Conservation (phyloP, 2,888 invertebrate genomes). For the Xylophagus ater region DNA sequence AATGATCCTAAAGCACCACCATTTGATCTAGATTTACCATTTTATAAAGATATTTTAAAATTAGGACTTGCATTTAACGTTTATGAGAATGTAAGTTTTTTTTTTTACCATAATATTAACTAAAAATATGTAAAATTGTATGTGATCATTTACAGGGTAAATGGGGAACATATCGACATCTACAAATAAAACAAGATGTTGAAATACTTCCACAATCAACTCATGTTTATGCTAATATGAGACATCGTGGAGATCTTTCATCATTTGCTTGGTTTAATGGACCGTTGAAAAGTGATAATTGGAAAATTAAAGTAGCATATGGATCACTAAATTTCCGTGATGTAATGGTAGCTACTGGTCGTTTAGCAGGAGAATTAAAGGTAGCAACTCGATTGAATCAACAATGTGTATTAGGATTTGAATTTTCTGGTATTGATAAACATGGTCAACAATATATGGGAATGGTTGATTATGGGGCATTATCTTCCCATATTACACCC, state of each 20-base stretch:
- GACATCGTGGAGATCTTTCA: conserved; percentile 74
- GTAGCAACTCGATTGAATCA: conserved; percentile 53
- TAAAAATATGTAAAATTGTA: not conserved
- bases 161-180: conserved; percentile 76
- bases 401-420: conserved; percentile 57
- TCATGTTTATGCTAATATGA: conserved; percentile 67
- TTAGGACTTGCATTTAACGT: conserved; percentile 75
- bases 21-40: conserved; percentile 51
- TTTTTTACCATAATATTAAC: not conserved
- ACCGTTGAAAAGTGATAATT: conserved; percentile 43
- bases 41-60: conserved; percentile 54
- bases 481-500: conserved; percentile 45
- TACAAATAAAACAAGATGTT: conserved; percentile 47
- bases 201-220: conserved; percentile 38
- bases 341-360: conserved; percentile 87
- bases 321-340: conserved; percentile 87
- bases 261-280: conserved; percentile 78
- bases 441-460: conserved; percentile 57
- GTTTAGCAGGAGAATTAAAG: conserved; percentile 71
- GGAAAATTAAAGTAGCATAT: conserved; percentile 44
- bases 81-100: conserved; percentile 42
- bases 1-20: conserved; percentile 50
- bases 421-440: conserved; percentile 48
- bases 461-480: conserved; percentile 41
- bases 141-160: conserved; percentile 25